A percentile compares a stretch with the other conserved stretches of the same genome.
phyloP scores from a whole-genome alignment of 2,797 vertebrate species.

The Acrossocheilus wenchowensis region DNA sequence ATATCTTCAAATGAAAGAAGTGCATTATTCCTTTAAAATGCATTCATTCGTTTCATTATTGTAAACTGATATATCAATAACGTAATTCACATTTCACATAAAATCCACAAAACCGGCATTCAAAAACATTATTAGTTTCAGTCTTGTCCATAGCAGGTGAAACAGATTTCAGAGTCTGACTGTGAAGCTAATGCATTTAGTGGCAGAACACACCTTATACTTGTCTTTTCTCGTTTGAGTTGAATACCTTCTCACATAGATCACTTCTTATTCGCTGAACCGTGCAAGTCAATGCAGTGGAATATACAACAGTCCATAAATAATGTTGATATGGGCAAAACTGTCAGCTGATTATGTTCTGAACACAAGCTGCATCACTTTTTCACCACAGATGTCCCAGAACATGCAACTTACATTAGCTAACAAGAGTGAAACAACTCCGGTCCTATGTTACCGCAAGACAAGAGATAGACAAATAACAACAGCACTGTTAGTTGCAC shows the following conservation, averaged over 20 bases:
- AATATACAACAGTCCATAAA: constrained; percentile 30
- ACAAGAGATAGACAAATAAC: neutral
- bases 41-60: neutral
- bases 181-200: neutral
- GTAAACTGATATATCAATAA: constrained; percentile 38
- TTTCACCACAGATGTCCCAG: constrained; percentile 1
- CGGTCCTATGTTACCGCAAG: neutral
- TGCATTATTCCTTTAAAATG: neutral
- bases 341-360: constrained; percentile 15
- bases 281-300: neutral
- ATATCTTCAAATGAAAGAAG: neutral
- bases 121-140: constrained; percentile 27
- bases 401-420: neutral
- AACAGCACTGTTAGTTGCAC: neutral
- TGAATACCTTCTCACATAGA: neutral
- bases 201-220: neutral
- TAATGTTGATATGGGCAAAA: neutral
- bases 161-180: neutral
- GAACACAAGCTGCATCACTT: constrained; percentile 35
- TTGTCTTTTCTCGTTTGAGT: neutral
- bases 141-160: neutral
- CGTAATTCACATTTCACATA: constrained; percentile 32
- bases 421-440: neutral
- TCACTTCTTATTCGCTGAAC: neutral
- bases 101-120: constrained; percentile 41